Evolutionary conservation across 2,797 vertebrate species (phyloP).

Genomic region (Novumbra hubbsi): DNA sequence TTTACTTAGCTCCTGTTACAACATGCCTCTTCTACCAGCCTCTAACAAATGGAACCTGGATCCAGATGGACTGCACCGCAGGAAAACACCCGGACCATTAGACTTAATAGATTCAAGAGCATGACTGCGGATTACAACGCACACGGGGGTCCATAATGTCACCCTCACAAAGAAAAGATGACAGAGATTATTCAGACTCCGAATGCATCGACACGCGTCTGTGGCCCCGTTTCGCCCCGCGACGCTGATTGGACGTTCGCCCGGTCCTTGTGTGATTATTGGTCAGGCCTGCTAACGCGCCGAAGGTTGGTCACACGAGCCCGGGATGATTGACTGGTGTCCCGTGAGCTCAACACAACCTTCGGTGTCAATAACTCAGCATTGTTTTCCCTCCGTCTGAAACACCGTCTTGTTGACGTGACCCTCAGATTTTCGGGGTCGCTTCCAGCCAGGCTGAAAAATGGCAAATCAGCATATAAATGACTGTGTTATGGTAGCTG

Average conservation of each 20-base stretch:
- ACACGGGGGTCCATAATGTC: neutral
- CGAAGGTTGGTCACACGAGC: conserved; percentile 4
- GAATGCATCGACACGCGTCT: conserved; percentile 29
- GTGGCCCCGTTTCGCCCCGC: conserved; percentile 10
- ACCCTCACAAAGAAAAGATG: neutral
- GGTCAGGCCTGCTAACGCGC: conserved; percentile 21
- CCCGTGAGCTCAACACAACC: conserved; percentile 6
- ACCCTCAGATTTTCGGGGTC: conserved; percentile 49
- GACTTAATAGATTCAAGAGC: neutral
- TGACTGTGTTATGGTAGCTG: conserved; percentile 57
- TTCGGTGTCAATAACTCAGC: conserved; percentile 6
- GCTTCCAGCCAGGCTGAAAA: conserved; percentile 57
- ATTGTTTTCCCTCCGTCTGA: neutral
- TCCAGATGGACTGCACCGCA: neutral
- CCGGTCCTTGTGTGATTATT: conserved; percentile 52
- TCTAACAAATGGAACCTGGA: neutral
- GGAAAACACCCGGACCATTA: neutral
- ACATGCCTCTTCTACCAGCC: conserved; percentile 10
- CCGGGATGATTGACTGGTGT: conserved; percentile 10
- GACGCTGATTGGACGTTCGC: conserved; percentile 35
- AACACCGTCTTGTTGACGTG: conserved; percentile 12
- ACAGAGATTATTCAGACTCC: neutral
- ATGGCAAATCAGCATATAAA: conserved; percentile 74
- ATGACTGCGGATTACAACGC: neutral
- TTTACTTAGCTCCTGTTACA: conserved; percentile 19